Conservation (phyloP, 2,797 vertebrate genomes). For the Malacoraja senta region DNA sequence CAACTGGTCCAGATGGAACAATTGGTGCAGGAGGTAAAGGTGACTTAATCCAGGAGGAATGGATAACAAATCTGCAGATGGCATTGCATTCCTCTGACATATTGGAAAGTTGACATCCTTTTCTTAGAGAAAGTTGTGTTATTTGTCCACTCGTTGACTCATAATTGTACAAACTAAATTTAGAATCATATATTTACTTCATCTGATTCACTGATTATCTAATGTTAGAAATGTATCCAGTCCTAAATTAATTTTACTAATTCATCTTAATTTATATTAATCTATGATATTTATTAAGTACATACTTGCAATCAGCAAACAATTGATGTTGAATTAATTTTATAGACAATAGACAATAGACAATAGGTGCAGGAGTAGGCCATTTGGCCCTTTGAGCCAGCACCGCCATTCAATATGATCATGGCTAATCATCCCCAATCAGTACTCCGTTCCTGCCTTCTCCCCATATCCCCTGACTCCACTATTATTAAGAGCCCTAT, state of each 20-base stretch:
- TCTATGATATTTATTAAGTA: background rate
- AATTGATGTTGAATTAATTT: background rate
- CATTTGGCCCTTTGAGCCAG: too few relatives aligned
- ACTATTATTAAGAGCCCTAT: too few relatives aligned
- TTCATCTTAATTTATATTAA: background rate
- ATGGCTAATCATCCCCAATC: too few relatives aligned
- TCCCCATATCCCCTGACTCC: too few relatives aligned
- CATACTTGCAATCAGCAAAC: background rate
- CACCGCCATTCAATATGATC: too few relatives aligned
- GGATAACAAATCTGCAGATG: background rate
- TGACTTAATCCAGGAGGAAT: background rate
- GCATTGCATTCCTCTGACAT: background rate
- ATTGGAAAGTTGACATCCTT: background rate
- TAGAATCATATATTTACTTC: background rate
- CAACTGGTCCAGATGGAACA: background rate
- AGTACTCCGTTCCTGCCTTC: too few relatives aligned
- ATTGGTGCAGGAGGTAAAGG: background rate
- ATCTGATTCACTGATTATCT: too few relatives aligned
- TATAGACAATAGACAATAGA: too few relatives aligned
- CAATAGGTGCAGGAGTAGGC: too few relatives aligned
- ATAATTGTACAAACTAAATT: background rate
- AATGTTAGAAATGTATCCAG: too few relatives aligned
- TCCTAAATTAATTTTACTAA: background rate
- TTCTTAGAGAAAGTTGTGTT: background rate
- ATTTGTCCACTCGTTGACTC: background rate